These are phyloP conservation scores for Synodontis membranacea DNA, from an alignment of 2,113 vertebrate genomes.

Conservation along the genomic window DNA sequence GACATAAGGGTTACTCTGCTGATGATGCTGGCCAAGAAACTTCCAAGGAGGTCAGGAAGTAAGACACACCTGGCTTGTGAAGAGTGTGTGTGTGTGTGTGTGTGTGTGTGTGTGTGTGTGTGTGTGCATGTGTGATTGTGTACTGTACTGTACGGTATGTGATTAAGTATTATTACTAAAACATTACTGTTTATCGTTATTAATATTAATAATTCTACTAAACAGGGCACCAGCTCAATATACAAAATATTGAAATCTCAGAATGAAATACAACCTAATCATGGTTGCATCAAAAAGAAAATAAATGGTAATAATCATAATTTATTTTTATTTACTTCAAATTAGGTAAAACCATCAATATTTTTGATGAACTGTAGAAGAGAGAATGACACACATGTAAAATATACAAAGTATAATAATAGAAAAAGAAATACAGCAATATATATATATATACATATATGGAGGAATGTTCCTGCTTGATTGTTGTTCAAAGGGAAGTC, in stretches of 20 bases:
- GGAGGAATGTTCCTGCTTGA: background rate
- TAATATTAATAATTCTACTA: background rate
- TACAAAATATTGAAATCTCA: background rate
- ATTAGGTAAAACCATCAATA: background rate
- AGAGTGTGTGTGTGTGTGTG: no score
- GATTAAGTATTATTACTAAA: no score
- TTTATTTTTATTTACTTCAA: background rate
- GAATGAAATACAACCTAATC: background rate
- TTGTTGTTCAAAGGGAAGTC: background rate
- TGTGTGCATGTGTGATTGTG: no score
- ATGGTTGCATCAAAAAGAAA: background rate
- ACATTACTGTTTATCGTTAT: no score
- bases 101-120: no score
- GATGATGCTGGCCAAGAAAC: background rate
- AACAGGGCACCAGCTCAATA: no score
- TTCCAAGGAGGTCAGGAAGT: constrained; percentile 3
- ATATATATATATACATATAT: no score
- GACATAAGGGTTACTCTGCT: background rate
- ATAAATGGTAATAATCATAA: background rate
- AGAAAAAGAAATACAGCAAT: no score
- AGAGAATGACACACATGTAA: no score
- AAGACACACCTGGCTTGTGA: no score
- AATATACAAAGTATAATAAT: no score
- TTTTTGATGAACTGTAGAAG: background rate
- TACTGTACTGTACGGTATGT: no score